A percentile compares a stretch with the other conserved stretches of the same genome.
phyloP scores from a whole-genome alignment of 2,888 invertebrate species.

The Agrochola litura region DNA sequence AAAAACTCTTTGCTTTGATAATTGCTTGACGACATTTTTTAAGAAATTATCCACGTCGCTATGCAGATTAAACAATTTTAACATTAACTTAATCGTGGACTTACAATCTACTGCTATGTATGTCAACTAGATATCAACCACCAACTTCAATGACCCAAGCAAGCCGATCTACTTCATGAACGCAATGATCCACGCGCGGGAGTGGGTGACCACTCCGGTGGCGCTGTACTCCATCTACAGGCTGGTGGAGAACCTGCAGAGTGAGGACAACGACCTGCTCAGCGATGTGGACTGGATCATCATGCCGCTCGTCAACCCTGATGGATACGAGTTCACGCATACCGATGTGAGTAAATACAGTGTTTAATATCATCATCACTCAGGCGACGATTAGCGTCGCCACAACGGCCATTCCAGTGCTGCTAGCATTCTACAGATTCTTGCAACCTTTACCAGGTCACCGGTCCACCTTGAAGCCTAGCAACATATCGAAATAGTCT shows the following conservation, averaged over 20 bases:
- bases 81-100: neutral
- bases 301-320: slow-evolving; percentile 92
- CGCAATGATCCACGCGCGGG: slow-evolving; percentile 92
- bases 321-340: slow-evolving; percentile 92
- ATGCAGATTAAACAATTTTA: neutral
- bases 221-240: slow-evolving; percentile 91
- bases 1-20: neutral
- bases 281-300: slow-evolving; percentile 92
- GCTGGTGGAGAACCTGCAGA: slow-evolving; percentile 87
- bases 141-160: slow-evolving; percentile 80
- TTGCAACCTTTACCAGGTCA: too few species aligned
- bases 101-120: neutral
- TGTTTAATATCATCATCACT: too few species aligned
- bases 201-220: slow-evolving; percentile 92
- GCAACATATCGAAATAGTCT: too few species aligned
- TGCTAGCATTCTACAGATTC: neutral
- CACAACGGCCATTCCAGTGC: neutral
- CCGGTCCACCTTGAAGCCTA: neutral
- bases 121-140: slow-evolving; percentile 89
- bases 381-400: too few species aligned
- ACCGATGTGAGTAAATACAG: slow-evolving; percentile 85
- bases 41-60: neutral
- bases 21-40: neutral
- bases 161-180: slow-evolving; percentile 89
- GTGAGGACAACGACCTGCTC: slow-evolving; percentile 83